Evolutionary conservation across 2,113 vertebrate species (phyloP).

Genomic region (Prionailurus viverrinus): DNA sequence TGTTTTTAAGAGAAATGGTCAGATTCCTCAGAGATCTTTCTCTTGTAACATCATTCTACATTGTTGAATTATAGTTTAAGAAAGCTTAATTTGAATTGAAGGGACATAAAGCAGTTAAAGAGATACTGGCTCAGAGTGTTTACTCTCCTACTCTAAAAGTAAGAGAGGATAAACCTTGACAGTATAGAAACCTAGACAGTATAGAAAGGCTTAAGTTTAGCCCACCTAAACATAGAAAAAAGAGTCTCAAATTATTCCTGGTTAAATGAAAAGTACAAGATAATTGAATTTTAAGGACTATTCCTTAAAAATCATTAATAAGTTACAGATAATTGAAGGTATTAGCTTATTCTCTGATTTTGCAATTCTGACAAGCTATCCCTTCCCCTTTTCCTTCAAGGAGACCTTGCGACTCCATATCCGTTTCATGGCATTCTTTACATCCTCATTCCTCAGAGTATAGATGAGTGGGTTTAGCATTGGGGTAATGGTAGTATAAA

Average conservation of each 20-base stretch:
- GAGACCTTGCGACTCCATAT: slow-evolving; percentile 14
- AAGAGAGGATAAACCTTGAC: neutral
- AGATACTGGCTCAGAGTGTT: neutral
- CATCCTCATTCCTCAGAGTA: slow-evolving; percentile 74
- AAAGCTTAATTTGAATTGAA: neutral
- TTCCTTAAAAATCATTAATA: slow-evolving; percentile 17
- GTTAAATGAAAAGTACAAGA: neutral
- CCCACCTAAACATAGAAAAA: neutral
- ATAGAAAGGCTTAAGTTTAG: neutral
- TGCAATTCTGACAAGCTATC: neutral
- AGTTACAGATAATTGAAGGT: neutral
- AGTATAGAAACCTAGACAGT: neutral
- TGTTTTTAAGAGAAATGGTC: neutral
- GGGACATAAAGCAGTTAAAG: neutral
- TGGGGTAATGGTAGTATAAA: slow-evolving; percentile 77
- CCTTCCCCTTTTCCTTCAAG: slow-evolving; percentile 8
- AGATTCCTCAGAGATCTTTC: neutral
- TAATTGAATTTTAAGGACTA: neutral
- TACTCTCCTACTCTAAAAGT: neutral
- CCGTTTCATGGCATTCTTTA: slow-evolving; percentile 65
- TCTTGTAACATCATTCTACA: neutral
- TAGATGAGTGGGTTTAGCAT: slow-evolving; percentile 80
- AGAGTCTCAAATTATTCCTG: neutral
- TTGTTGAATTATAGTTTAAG: neutral
- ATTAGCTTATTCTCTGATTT: neutral